A percentile compares a stretch with the other conserved stretches of the same genome.
These are phyloP conservation scores for Addax nasomaculatus DNA, from an alignment of 2,113 vertebrate species.

Conservation along the genomic window DNA sequence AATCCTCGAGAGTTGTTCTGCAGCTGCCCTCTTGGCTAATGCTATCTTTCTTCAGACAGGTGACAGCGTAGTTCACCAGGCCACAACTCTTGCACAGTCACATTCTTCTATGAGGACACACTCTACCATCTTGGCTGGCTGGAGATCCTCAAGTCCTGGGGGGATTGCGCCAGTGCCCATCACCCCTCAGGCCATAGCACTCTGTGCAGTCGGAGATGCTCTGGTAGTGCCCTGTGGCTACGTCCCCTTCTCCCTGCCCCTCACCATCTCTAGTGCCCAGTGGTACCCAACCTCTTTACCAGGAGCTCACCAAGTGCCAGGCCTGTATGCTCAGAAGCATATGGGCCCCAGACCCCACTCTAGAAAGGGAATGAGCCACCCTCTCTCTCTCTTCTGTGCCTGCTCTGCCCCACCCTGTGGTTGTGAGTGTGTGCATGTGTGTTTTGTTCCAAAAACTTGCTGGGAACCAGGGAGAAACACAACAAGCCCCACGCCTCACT, in stretches of 20 bases:
- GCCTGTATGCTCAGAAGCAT: not conserved
- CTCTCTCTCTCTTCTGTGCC: fast-evolving
- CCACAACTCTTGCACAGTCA: not conserved
- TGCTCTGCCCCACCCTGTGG: not conserved
- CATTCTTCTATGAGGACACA: not conserved
- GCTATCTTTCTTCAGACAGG: not conserved
- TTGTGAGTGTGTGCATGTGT: not conserved
- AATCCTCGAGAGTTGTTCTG: not conserved
- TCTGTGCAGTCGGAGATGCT: not conserved
- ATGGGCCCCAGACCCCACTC: not conserved
- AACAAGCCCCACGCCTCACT: conserved; percentile 18
- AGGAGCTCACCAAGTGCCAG: not conserved
- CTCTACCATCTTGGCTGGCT: not conserved
- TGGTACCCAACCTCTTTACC: not conserved
- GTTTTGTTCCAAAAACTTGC: conserved; percentile 56
- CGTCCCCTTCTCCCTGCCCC: not conserved
- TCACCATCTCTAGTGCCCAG: not conserved
- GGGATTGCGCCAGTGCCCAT: not conserved
- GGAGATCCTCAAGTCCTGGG: not conserved
- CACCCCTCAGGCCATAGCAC: not conserved
- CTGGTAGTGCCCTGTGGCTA: not conserved
- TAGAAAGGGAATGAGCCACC: not conserved
- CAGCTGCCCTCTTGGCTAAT: not conserved
- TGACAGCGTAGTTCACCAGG: not conserved
- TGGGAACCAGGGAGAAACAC: conserved; percentile 58